Evolutionary conservation across 2,888 invertebrate species (phyloP).

Genomic region (Dichetophora obliterata): DNA sequence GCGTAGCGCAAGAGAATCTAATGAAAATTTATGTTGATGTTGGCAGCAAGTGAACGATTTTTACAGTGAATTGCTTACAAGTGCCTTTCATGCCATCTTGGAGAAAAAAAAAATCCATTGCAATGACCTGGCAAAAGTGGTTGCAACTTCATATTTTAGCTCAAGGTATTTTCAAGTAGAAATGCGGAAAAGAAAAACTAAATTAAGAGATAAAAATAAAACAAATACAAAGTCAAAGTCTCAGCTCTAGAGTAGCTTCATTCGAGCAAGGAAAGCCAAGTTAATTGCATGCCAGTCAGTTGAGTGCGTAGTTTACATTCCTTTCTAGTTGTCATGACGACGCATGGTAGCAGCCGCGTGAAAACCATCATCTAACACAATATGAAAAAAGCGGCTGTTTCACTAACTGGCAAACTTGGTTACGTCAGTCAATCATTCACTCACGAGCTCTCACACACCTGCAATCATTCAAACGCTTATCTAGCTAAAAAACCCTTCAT

Average conservation of each 20-base stretch:
- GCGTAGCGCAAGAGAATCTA: background rate
- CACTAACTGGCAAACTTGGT: background rate
- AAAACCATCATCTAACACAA: background rate
- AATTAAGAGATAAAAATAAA: background rate
- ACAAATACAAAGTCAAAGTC: background rate
- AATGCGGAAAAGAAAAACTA: background rate
- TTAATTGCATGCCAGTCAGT: conserved; percentile 27
- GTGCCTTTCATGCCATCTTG: background rate
- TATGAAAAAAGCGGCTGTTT: background rate
- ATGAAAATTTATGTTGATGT: conserved; percentile 5
- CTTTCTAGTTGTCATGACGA: background rate
- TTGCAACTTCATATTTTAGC: background rate
- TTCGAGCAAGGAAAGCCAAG: conserved; percentile 1
- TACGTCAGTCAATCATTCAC: conserved; percentile 1
- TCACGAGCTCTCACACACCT: background rate
- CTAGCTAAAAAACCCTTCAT: no score
- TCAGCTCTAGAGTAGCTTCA: background rate
- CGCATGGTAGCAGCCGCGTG: background rate
- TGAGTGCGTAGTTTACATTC: background rate
- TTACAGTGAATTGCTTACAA: background rate
- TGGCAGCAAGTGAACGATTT: background rate
- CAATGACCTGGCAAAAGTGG: background rate
- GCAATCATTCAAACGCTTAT: background rate
- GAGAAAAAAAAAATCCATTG: background rate
- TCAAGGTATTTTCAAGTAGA: no score